These are phyloP conservation scores for Thripadectes ignobilis DNA, from an alignment of 2,797 vertebrate genomes.

Conservation along the genomic window DNA sequence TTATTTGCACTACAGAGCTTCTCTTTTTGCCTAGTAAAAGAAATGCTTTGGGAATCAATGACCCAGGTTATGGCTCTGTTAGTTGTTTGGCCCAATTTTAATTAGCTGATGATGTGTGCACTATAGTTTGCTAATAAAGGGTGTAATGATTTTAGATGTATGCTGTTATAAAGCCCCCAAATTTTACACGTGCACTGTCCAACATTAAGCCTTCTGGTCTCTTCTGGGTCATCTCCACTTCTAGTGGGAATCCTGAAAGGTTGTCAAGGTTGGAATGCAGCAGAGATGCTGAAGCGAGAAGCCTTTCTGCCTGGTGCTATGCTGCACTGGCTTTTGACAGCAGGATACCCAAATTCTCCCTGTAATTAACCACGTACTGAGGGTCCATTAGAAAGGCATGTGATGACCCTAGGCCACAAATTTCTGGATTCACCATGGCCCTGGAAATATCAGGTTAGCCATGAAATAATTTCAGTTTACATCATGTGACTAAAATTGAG, in stretches of 20 bases:
- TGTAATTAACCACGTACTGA: constrained; percentile 61
- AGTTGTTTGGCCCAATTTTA: constrained; percentile 49
- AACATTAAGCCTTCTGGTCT: constrained; percentile 22
- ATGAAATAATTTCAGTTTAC: constrained; percentile 52
- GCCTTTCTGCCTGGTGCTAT: not conserved
- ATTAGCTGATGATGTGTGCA: constrained; percentile 54
- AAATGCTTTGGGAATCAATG: constrained; percentile 43
- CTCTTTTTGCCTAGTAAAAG: not conserved
- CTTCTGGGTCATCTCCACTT: constrained; percentile 66
- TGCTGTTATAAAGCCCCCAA: not conserved
- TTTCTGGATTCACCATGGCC: constrained; percentile 46
- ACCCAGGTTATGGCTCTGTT: constrained; percentile 50
- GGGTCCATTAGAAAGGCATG: constrained; percentile 56
- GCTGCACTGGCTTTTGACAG: constrained; percentile 20
- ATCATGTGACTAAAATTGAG: constrained; percentile 18
- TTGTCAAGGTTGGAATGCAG: constrained; percentile 9
- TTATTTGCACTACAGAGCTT: constrained; percentile 3
- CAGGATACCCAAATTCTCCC: constrained; percentile 49
- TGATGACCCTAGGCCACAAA: constrained; percentile 23
- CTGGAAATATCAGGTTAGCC: constrained; percentile 59
- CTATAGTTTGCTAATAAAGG: constrained; percentile 54
- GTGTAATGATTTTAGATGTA: constrained; percentile 41
- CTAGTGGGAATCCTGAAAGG: constrained; percentile 14
- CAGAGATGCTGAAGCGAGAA: constrained; percentile 13
- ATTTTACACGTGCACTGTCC: not conserved